These are phyloP conservation scores for Ophion ventricosus DNA, from an alignment of 2,888 invertebrate species.

Conservation along the genomic window DNA sequence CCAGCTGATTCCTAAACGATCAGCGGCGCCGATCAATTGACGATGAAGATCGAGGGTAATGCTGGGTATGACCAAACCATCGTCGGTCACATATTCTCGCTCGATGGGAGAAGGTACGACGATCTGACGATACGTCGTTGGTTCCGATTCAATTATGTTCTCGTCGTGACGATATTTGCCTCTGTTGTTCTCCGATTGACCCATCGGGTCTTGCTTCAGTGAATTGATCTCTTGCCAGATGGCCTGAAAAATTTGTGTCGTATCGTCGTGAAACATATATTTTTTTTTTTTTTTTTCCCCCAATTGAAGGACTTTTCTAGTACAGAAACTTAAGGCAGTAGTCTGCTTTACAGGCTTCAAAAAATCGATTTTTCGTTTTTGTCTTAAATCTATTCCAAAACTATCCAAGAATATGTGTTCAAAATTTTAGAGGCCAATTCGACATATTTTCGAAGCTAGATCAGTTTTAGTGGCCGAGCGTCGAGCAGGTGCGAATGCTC, in stretches of 20 bases:
- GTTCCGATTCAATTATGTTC: slow-evolving; percentile 89
- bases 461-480: too few species aligned
- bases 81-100: slow-evolving; percentile 91
- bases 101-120: slow-evolving; percentile 87
- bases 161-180: slow-evolving; percentile 92
- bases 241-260: slow-evolving; percentile 84
- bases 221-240: slow-evolving; percentile 90
- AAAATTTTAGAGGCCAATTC: too few species aligned
- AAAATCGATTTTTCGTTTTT: too few species aligned
- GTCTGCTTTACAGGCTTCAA: too few species aligned
- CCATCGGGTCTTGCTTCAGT: slow-evolving; percentile 87
- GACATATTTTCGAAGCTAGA: too few species aligned
- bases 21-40: slow-evolving; percentile 89
- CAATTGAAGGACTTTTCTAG: not conserved
- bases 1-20: slow-evolving; percentile 87
- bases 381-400: too few species aligned
- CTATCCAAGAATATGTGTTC: too few species aligned
- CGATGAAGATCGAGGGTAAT: slow-evolving; percentile 88
- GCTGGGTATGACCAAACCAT: slow-evolving; percentile 92
- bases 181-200: slow-evolving; percentile 83
- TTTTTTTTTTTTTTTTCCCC: too few species aligned
- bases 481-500: too few species aligned
- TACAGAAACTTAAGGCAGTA: too few species aligned
- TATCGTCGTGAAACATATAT: not conserved
- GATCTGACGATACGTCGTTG: slow-evolving; percentile 88